phyloP scores from a whole-genome alignment of 2,888 invertebrate genomes.

The Andrena flavipes region DNA sequence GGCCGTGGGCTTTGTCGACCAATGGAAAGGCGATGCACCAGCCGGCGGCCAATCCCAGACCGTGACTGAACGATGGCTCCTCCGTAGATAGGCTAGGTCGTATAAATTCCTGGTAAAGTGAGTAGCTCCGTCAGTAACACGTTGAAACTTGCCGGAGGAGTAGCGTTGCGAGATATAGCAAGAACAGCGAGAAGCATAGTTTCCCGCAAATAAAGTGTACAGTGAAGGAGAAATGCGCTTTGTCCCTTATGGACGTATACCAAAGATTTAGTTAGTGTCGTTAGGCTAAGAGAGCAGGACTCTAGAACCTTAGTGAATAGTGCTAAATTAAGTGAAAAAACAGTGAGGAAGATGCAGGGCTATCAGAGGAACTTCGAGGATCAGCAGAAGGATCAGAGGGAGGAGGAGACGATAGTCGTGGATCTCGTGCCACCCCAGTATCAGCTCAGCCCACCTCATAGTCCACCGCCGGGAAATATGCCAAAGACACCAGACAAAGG shows the following conservation, averaged over 20 bases:
- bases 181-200: too few relatives aligned
- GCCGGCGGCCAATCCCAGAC: slow-evolving; percentile 13
- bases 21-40: not conserved
- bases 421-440: slow-evolving; percentile 86
- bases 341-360: slow-evolving; percentile 70
- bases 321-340: not conserved
- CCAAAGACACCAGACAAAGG: slow-evolving; percentile 77
- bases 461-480: slow-evolving; percentile 70
- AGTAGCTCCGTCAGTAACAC: slow-evolving; percentile 29
- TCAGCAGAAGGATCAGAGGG: slow-evolving; percentile 78
- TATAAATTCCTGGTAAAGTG: slow-evolving; percentile 45
- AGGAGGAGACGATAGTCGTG: slow-evolving; percentile 85
- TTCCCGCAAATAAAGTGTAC: not conserved
- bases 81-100: slow-evolving; percentile 5
- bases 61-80: slow-evolving; percentile 37
- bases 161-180: not conserved
- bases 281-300: not conserved
- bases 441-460: slow-evolving; percentile 78
- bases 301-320: not conserved
- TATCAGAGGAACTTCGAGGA: slow-evolving; percentile 77
- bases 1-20: not conserved
- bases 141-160: not conserved
- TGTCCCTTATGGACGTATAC: not conserved
- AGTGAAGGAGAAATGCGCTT: not conserved
- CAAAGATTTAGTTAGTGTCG: not conserved